Percentiles rank a stretch among this genome's conserved stretches.
Evolutionary conservation across 2,113 vertebrate genomes (phyloP).

Genomic region (Heterocephalus glaber): DNA sequence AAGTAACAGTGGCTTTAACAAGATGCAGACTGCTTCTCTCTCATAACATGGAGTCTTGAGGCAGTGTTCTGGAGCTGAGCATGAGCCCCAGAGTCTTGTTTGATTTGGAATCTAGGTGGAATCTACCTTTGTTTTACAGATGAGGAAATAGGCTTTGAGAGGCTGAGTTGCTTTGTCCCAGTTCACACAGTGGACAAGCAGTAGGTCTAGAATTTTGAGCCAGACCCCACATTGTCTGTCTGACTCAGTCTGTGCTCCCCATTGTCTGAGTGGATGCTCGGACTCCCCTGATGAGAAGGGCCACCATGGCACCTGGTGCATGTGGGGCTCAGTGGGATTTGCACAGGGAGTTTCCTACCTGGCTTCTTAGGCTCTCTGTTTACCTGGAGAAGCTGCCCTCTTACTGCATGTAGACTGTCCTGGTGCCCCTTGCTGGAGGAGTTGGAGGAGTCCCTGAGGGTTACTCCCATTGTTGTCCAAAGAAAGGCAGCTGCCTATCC

Average conservation of each 20-base stretch:
- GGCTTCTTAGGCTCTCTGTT: background rate
- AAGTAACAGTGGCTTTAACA: rapidly evolving
- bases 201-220: background rate
- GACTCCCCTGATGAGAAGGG: rapidly evolving
- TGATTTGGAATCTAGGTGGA: background rate
- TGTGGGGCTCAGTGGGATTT: background rate
- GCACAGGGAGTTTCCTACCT: background rate
- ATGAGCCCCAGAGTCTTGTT: background rate
- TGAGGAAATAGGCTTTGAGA: background rate
- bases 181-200: background rate
- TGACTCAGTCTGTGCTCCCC: background rate
- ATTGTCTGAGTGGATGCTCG: background rate
- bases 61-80: background rate
- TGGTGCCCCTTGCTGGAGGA: background rate
- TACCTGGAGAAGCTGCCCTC: background rate
- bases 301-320: background rate
- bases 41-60: too few relatives aligned
- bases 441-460: background rate
- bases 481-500: background rate
- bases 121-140: background rate
- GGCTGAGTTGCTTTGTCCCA: background rate
- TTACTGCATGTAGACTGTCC: background rate
- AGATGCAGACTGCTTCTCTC: background rate
- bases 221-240: background rate
- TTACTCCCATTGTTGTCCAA: background rate